Base-by-base conservation (phyloP, 2,797 vertebrate genomes). In the Champsocephalus esox region DNA sequence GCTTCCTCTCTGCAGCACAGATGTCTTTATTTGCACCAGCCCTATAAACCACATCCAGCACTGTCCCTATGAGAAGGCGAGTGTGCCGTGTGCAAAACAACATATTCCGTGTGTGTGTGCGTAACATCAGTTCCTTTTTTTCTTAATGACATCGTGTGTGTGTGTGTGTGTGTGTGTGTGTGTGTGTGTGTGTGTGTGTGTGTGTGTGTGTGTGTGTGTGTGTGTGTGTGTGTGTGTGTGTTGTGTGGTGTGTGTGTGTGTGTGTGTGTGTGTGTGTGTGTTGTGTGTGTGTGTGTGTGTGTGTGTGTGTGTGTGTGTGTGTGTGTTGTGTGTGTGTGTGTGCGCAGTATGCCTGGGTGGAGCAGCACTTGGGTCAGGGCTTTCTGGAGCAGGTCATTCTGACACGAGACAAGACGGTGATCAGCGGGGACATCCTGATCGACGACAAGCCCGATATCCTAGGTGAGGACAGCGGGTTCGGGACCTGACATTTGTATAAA, bases 21-120 rank as follows among this genome's bases (percentile, higher is more conserved):
- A 98, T 1, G 96, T 99, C 82, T 99, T 99, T 90, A 97, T 99
- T 88, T 99, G 98, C 92, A 99, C 98, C 0, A 99, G 97, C 71
- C 97, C 98, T 0, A 98, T 98, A 90, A 97, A 95, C 86, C 94
- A 95, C 81, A 98, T 97, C 78, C 89, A 91, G 69, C 93, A 97
- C 94, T 99, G 98, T 79, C 95, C 96, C 0, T 96, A 95, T 0
- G 98, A 99, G 90, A 99, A 99, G 97, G 98, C 99, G 91, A 94
- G 86, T 5, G 28, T 1, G 28, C 91, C 72, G 21, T 9, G 54
- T 58, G 19, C 16, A 55, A 14, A 65, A 64, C 66, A 49, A 70
- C 62, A 57, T 21, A 28, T 13, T 62, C 5, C 21, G 21, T 50
- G 32, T 61, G 50, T 48, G 9, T 16, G 50, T 14, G n/a, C n/a